Base-by-base conservation (phyloP, 2,113 vertebrate genomes). In the Rhinogobius similis region DNA sequence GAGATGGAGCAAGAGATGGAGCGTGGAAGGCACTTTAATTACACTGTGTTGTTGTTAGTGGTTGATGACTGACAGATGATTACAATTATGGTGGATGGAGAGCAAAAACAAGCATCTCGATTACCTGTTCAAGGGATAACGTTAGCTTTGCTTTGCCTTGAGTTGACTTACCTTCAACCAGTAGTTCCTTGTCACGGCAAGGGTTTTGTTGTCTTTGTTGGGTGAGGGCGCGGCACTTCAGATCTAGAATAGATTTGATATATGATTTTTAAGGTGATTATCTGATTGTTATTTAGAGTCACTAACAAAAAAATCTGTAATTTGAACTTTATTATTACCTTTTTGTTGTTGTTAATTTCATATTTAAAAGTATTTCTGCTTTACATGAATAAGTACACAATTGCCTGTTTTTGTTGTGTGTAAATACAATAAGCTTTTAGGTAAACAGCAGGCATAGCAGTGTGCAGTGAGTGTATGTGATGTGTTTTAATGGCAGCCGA, bases 11-110 rank as follows among this genome's bases (percentile, higher is more conserved):
- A 63, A 72, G 76, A 83, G 85, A 82, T 81, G 77, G 74, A 67
- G 77, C 81, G 86, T 65, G 86, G 84, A 86, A 88, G 89, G 81
- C 71, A 77, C 78, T 82, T 86, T 93, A 93, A 94, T 93, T 92
- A 91, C 90, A 90, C 88, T 76, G 52, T 81, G 73, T 81, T 86
- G 82, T 84, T 82, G 85, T 82, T 72, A 67, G 55, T 44, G 63
- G 67, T 77, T 79, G 76, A 87, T 63, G 38, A 41, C 20, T 63
- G 58, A 61, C 58, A 61, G 58, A 61, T 61, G 58, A 61, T 61
- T 61, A 61, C 29, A 61, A 61, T 61, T 61, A 61, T n/a, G 10
- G 27, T 21, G 29, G 58, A n/a, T n/a, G 16, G 3, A 61, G 16
- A n/a, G 13, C 29, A 32, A 61, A 61, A 36, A 61, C 27, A 38